Conservation (phyloP, 2,888 invertebrate species). For the Hemithea aestivaria region DNA sequence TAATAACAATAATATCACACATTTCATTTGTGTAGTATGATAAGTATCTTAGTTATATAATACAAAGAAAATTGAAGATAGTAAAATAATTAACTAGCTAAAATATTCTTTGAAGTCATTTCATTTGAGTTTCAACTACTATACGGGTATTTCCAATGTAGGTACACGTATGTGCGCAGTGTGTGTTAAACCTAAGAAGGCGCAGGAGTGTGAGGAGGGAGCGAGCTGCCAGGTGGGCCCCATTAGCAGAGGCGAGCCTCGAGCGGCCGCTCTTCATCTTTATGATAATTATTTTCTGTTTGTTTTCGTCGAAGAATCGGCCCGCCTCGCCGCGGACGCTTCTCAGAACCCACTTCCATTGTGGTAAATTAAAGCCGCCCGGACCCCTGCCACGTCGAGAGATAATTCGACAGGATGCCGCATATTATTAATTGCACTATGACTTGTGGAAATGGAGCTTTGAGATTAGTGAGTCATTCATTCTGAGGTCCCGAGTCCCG, state of each 20-base stretch:
- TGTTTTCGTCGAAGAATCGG: slow-evolving; percentile 78
- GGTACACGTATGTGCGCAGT: slow-evolving; percentile 18
- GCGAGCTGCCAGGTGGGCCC: slow-evolving; percentile 71
- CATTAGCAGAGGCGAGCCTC: slow-evolving; percentile 72
- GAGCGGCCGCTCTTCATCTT: slow-evolving; percentile 79
- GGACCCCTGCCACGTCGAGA: slow-evolving; percentile 77
- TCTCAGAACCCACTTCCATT: slow-evolving; percentile 77
- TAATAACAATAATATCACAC: too few relatives aligned
- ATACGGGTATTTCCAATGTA: too few relatives aligned
- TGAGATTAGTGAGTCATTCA: slow-evolving; percentile 77
- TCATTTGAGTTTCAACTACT: too few relatives aligned
- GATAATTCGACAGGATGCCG: slow-evolving; percentile 80
- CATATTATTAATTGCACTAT: slow-evolving; percentile 80
- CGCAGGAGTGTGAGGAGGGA: slow-evolving; percentile 30
- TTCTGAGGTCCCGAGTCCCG: slow-evolving; percentile 58
- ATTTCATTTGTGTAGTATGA: too few relatives aligned
- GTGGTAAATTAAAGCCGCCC: slow-evolving; percentile 78
- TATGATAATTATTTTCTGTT: slow-evolving; percentile 80
- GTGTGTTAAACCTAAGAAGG: slow-evolving; percentile 21
- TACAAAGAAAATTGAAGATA: too few relatives aligned
- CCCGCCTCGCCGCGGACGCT: slow-evolving; percentile 73
- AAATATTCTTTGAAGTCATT: too few relatives aligned
- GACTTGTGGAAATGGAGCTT: slow-evolving; percentile 78
- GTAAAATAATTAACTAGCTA: too few relatives aligned
- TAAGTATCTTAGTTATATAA: too few relatives aligned